phyloP scores from a whole-genome alignment of 2,113 vertebrate genomes.

The Platycercus adscitus region DNA sequence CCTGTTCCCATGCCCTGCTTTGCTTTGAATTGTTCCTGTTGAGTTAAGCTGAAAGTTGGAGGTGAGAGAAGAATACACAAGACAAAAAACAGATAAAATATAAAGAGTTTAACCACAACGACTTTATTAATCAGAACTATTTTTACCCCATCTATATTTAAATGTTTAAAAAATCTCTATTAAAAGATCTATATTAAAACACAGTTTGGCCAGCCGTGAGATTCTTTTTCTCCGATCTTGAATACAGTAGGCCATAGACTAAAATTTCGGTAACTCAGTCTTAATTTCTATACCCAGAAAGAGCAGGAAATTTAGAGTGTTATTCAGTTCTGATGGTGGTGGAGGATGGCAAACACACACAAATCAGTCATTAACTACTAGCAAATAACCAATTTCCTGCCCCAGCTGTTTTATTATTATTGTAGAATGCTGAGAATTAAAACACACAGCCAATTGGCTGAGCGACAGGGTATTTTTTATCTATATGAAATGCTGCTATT shows the following conservation, averaged over 20 bases:
- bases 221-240: neutral
- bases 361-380: slow-evolving; percentile 61
- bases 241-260: neutral
- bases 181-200: neutral
- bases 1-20: slow-evolving; percentile 75
- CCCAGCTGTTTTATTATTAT: slow-evolving; percentile 70
- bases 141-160: neutral
- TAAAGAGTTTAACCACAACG: neutral
- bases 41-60: slow-evolving; percentile 82
- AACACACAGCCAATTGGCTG: slow-evolving; percentile 51
- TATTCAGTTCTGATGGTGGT: slow-evolving; percentile 43
- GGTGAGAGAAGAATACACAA: neutral
- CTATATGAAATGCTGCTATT: slow-evolving; percentile 69
- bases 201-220: neutral
- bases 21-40: slow-evolving; percentile 86
- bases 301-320: slow-evolving; percentile 13
- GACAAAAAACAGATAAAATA: neutral
- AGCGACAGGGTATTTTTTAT: slow-evolving; percentile 62
- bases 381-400: slow-evolving; percentile 72
- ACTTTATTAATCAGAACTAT: neutral
- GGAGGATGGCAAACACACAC: slow-evolving; percentile 41
- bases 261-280: neutral
- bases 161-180: accelerated
- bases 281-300: slow-evolving; percentile 12
- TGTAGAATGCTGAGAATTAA: slow-evolving; percentile 57